phyloP scores from a whole-genome alignment of 2,113 vertebrate species.

The Hemiscyllium ocellatum region DNA sequence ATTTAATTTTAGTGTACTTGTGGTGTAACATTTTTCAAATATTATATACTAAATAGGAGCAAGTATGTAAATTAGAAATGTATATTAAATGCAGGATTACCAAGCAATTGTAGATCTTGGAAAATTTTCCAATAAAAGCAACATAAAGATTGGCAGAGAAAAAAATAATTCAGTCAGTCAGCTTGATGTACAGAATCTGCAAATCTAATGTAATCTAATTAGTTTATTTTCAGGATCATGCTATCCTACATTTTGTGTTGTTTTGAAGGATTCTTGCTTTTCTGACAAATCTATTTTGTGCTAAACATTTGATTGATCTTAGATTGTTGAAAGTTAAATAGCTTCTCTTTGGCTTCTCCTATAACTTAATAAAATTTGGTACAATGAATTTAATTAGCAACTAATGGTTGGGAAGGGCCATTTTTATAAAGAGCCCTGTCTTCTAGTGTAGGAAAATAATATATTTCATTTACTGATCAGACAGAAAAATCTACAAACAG shows the following conservation, averaged over 20 bases:
- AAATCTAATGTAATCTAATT: neutral
- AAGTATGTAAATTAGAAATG: neutral
- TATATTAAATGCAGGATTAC: neutral
- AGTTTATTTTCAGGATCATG: neutral
- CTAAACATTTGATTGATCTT: slow-evolving; percentile 9
- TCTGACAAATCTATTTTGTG: neutral
- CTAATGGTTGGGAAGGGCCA: neutral
- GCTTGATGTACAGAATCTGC: neutral
- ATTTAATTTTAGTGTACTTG: slow-evolving; percentile 7
- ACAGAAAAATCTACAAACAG: neutral
- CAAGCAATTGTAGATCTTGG: neutral
- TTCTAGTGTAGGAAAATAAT: neutral
- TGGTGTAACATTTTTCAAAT: neutral
- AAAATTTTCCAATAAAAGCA: neutral
- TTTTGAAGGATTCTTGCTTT: neutral
- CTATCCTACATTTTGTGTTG: neutral
- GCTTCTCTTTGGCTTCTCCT: neutral
- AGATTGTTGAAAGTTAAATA: neutral
- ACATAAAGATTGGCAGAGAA: neutral
- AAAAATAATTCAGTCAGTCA: neutral
- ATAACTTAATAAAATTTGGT: neutral
- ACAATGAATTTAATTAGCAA: neutral
- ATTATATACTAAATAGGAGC: neutral
- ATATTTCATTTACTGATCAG: neutral
- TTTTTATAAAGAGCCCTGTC: slow-evolving; percentile 5